phyloP scores from a whole-genome alignment of 2,797 vertebrate species.

The Zalophus californianus region DNA sequence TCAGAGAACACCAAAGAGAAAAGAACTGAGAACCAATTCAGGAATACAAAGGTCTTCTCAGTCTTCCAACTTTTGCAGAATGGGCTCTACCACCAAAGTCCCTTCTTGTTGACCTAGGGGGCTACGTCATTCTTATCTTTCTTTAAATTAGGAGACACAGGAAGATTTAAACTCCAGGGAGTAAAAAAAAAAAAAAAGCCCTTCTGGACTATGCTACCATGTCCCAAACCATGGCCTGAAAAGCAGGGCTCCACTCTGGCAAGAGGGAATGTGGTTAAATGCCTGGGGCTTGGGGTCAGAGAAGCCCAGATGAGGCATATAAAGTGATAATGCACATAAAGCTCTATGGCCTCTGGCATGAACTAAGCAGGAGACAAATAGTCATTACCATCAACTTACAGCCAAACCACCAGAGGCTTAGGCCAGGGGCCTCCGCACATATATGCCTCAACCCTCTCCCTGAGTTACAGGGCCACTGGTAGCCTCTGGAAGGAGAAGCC shows the following conservation, averaged over 20 bases:
- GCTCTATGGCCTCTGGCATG: not conserved
- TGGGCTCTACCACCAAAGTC: not conserved
- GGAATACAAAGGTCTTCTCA: not conserved
- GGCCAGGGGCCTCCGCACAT: not conserved
- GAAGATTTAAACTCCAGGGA: not conserved
- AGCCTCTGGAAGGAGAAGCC: not conserved
- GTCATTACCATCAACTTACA: not conserved
- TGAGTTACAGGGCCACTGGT: not conserved
- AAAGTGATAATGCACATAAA: not conserved
- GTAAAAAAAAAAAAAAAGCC: not conserved
- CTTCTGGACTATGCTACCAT: not conserved
- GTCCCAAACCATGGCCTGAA: not conserved
- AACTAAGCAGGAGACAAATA: not conserved
- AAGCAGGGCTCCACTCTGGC: not conserved
- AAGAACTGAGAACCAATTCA: not conserved
- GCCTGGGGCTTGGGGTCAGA: not conserved
- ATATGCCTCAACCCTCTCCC: not conserved
- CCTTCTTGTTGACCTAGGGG: not conserved
- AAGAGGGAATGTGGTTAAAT: not conserved
- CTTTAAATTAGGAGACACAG: not conserved
- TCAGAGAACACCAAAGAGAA: not conserved
- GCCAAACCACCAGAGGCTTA: not conserved
- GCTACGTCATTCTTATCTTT: not conserved
- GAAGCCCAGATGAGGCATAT: not conserved
- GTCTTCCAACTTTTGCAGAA: not conserved